These are phyloP conservation scores for Drosophila pullipes DNA, from an alignment of 2,888 invertebrate genomes.

Conservation along the genomic window DNA sequence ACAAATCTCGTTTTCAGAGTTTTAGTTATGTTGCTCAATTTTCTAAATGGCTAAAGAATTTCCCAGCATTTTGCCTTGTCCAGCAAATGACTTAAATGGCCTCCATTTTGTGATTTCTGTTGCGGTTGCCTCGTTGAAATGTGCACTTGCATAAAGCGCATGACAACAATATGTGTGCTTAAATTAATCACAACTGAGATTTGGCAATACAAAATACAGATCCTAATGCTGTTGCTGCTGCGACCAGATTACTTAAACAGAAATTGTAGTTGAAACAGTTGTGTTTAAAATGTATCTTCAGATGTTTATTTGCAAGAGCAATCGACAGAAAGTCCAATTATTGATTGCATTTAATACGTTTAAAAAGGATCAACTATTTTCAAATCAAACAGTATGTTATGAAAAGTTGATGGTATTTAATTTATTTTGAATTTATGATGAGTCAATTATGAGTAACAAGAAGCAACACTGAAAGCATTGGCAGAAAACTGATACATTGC, in stretches of 20 bases:
- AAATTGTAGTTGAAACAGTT: slow-evolving; percentile 4
- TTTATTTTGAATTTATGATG: not conserved
- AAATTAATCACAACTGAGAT: slow-evolving; percentile 4
- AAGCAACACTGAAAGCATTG: not conserved
- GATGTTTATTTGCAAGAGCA: slow-evolving; percentile 3
- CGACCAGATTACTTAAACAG: too few relatives aligned
- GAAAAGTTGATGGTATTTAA: not conserved
- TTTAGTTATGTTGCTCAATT: slow-evolving; percentile 60
- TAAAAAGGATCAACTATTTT: not conserved
- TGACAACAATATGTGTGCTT: slow-evolving; percentile 18
- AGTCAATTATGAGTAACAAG: not conserved
- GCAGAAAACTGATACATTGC: not conserved
- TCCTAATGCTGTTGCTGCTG: slow-evolving; percentile 6
- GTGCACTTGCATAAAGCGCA: too few relatives aligned
- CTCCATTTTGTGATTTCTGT: slow-evolving; percentile 27
- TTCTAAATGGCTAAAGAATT: slow-evolving; percentile 58
- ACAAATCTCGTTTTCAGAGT: slow-evolving; percentile 69
- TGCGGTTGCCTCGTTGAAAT: slow-evolving; percentile 40
- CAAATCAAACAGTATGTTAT: not conserved
- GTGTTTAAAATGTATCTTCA: not conserved
- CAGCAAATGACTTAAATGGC: slow-evolving; percentile 42
- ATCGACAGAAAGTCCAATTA: not conserved
- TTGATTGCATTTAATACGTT: not conserved
- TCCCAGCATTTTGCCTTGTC: slow-evolving; percentile 25
- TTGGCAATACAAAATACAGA: slow-evolving; percentile 5